Evolutionary conservation across 53 echinoderm and acorn worm genomes (phyloP).

Genomic region (Holothuria leucospilota): DNA sequence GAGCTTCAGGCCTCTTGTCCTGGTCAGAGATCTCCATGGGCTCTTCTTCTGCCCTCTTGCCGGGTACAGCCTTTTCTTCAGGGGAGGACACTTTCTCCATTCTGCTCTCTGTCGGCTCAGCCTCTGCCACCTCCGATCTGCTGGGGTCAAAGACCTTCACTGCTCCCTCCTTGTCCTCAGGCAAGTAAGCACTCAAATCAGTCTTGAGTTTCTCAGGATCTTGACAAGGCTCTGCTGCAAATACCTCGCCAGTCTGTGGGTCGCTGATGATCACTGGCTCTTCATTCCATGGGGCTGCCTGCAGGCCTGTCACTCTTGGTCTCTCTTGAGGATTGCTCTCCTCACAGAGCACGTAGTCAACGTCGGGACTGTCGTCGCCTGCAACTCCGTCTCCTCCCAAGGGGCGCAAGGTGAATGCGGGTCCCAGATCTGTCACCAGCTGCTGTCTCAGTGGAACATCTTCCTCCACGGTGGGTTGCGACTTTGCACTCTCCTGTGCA

Average conservation of each 20-base stretch:
- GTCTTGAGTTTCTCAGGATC: slow-evolving; percentile 64
- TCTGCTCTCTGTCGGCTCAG: slow-evolving; percentile 30
- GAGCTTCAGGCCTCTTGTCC: slow-evolving; percentile 27
- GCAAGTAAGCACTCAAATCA: slow-evolving; percentile 64
- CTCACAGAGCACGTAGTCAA: slow-evolving; percentile 50
- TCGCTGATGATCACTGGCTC: slow-evolving; percentile 55
- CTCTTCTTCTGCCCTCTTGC: not conserved
- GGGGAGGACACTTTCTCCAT: slow-evolving; percentile 47
- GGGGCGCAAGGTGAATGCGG: slow-evolving; percentile 75
- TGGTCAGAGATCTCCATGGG: slow-evolving; percentile 19
- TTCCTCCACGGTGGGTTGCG: slow-evolving; percentile 7
- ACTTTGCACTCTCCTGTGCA: slow-evolving; percentile 24
- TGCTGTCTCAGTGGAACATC: slow-evolving; percentile 61
- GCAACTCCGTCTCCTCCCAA: slow-evolving; percentile 48
- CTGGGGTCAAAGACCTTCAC: slow-evolving; percentile 74
- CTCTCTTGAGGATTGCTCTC: slow-evolving; percentile 7
- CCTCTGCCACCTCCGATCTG: slow-evolving; percentile 35
- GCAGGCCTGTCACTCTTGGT: slow-evolving; percentile 56
- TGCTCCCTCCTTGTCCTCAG: slow-evolving; percentile 52
- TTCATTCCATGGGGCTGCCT: slow-evolving; percentile 27
- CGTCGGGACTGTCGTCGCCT: too few species aligned
- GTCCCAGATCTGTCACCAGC: slow-evolving; percentile 78
- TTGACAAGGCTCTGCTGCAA: slow-evolving; percentile 60
- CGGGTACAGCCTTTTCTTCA: slow-evolving; percentile 11
- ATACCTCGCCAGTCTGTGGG: slow-evolving; percentile 55